A percentile compares a stretch with the other conserved stretches of the same genome.
These are phyloP conservation scores for Physella acuta DNA, from an alignment of 1,140 invertebrate genomes.

Conservation along the genomic window DNA sequence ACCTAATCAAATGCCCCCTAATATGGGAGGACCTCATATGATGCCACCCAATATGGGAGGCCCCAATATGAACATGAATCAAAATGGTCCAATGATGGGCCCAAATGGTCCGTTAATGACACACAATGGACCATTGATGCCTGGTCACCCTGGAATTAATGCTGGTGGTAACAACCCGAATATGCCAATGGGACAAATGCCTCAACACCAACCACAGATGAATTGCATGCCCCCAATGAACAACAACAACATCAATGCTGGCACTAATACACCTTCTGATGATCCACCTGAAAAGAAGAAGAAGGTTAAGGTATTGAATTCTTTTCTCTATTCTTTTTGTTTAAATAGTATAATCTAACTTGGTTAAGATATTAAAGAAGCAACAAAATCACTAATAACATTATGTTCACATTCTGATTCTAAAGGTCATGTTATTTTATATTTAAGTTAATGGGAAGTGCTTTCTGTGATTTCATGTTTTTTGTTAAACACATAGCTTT, in stretches of 20 bases:
- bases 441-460: too few species aligned
- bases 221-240: constrained; percentile 26
- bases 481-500: too few species aligned
- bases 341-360: too few species aligned
- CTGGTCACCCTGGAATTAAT: constrained; percentile 19
- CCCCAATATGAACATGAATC: constrained; percentile 22
- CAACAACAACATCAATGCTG: constrained; percentile 14
- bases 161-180: constrained; percentile 13
- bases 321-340: too few species aligned
- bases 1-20: constrained; percentile 15
- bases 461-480: too few species aligned
- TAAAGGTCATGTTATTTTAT: too few species aligned
- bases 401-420: too few species aligned
- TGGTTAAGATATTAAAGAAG: too few species aligned
- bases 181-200: constrained; percentile 25
- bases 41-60: constrained; percentile 25
- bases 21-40: constrained; percentile 10
- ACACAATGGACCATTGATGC: constrained; percentile 20
- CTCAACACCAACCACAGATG: constrained; percentile 17
- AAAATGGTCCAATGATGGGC: constrained; percentile 24
- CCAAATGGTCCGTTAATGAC: constrained; percentile 12
- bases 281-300: constrained; percentile 54
- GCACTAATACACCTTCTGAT: constrained; percentile 44
- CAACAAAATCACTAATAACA: too few species aligned
- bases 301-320: constrained; percentile 38